Evolutionary conservation across 2,113 vertebrate genomes (phyloP), one percentile per base, ranked within the genome.

Genomic region (Pipa parva): DNA sequence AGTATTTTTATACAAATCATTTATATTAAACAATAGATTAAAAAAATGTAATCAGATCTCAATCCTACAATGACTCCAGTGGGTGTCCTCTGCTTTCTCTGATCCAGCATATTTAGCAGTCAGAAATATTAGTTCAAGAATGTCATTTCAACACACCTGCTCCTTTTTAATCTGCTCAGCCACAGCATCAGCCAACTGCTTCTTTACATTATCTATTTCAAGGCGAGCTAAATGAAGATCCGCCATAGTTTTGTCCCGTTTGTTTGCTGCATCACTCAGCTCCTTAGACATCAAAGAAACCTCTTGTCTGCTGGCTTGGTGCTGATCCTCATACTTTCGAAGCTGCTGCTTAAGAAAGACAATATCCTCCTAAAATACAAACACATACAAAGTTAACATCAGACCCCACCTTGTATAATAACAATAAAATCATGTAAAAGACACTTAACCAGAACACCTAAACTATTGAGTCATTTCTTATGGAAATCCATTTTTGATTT

Each of bases 281-380:
- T 99, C 97, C 50, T 89, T 92, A 1, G 92, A 83, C 81, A 98
- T 78, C 74, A 98, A 83, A 20, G 86, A 74, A 62, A 82, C 88
- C 88, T 97, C 90, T 83, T 98, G 96, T 39, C 90, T 91, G 62
- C 86, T 95, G 56, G 92, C 92, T 71, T 96, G 92, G 72, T 97
- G 88, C 74, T 97, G 91, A 76, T 98, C 95, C 68, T 98, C 95
- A 71, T 94, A 91, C 81, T 94, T 95, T 26, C 95, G 89, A 71
- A 99, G 88, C 67, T 93, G 91, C 65, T 98, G 95, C 77, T 92
- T 93, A 79, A 98, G 76, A 66, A 87, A 11, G 66, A 79, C 81
- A 60, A 86, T 73, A 71, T 97, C 92, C 9, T 91, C 91, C 97
- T 99, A 60, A 37, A 76, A 11, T 63, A 74, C 26, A 31, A 3